Evolutionary conservation across 2,113 vertebrate species (phyloP).

Genomic region (Mastomys natalensis): DNA sequence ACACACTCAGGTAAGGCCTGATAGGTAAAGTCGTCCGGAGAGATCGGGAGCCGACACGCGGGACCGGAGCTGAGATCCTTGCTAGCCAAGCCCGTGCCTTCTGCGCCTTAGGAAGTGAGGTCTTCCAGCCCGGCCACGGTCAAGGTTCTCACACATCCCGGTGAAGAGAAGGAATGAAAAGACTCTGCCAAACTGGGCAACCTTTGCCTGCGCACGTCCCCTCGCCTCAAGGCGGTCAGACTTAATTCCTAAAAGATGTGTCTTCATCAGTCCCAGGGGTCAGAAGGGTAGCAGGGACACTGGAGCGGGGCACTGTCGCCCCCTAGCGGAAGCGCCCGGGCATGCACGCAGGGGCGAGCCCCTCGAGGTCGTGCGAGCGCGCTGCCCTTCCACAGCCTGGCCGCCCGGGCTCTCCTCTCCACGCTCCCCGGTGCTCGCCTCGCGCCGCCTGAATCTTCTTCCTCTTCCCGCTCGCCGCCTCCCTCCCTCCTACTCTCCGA

Average conservation of each 20-base stretch:
- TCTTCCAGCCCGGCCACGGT: background rate
- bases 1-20: background rate
- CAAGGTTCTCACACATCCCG: background rate
- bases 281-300: background rate
- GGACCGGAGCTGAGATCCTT: background rate
- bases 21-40: background rate
- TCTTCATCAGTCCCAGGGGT: background rate
- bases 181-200: background rate
- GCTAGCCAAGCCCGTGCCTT: background rate
- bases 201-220: conserved; percentile 12
- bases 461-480: conserved; percentile 82
- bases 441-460: conserved; percentile 71
- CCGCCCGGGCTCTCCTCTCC: background rate
- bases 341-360: conserved; percentile 1
- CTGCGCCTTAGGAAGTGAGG: background rate
- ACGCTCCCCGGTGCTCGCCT: background rate
- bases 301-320: conserved; percentile 54
- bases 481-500: conserved; percentile 80
- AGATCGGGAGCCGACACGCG: background rate
- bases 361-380: background rate
- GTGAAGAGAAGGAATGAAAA: background rate
- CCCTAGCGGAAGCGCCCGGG: conserved; percentile 59
- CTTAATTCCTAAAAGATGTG: conserved; percentile 5
- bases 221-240: background rate
- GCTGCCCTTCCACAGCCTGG: background rate